A percentile compares a stretch with the other conserved stretches of the same genome.
phyloP scores from a whole-genome alignment of 2,888 invertebrate genomes.

The Megamerina dolium region DNA sequence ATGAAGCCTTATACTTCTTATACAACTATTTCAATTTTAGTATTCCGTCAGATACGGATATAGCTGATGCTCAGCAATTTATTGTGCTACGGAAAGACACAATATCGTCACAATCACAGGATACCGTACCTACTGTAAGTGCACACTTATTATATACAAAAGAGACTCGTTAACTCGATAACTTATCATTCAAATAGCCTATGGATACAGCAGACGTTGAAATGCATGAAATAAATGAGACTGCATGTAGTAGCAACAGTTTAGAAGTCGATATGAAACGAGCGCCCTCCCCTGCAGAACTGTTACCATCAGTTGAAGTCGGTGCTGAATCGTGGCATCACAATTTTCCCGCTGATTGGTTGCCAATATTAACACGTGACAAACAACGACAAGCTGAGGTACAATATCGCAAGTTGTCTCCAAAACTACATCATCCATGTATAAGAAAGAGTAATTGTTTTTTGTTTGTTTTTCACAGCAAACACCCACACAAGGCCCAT shows the following conservation, averaged over 20 bases:
- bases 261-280: conserved; percentile 12
- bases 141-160: background rate
- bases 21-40: conserved; percentile 30
- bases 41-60: conserved; percentile 30
- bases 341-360: conserved; percentile 71
- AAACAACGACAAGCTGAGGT: conserved; percentile 60
- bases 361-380: conserved; percentile 80
- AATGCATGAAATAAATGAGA: conserved; percentile 33
- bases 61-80: conserved; percentile 34
- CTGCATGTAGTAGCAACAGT: conserved; percentile 22
- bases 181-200: conserved; percentile 26
- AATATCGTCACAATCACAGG: too few relatives aligned
- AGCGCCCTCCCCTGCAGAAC: conserved; percentile 33
- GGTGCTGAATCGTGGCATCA: conserved; percentile 59
- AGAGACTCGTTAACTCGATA: conserved; percentile 1
- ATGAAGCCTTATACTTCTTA: conserved; percentile 37
- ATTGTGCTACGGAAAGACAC: conserved; percentile 30
- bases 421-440: conserved; percentile 40
- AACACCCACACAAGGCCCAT: conserved; percentile 52
- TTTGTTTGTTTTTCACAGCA: conserved; percentile 20
- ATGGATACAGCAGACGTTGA: conserved; percentile 55
- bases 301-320: conserved; percentile 52
- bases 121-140: background rate
- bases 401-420: conserved; percentile 27
- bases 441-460: background rate